A percentile compares a stretch with the other conserved stretches of the same genome.
phyloP scores from a whole-genome alignment of 2,888 invertebrate species.

The Melipona bicolor region DNA sequence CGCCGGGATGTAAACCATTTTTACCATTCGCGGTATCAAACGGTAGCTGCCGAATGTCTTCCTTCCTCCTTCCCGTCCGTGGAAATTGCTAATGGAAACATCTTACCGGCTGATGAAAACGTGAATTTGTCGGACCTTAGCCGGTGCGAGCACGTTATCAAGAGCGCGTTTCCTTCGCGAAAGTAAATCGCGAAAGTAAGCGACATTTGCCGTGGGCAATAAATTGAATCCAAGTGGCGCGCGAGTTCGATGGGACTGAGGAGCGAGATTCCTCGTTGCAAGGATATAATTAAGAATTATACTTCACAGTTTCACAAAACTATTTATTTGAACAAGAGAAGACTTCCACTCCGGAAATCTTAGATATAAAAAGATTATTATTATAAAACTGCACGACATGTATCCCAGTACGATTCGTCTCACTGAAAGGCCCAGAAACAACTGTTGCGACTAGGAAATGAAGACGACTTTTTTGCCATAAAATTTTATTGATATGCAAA shows the following conservation, averaged over 20 bases:
- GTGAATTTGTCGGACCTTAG: conserved; percentile 17
- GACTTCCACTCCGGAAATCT: too few relatives aligned
- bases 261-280: neutral
- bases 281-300: too few relatives aligned
- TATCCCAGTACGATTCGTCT: too few relatives aligned
- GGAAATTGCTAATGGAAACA: conserved; percentile 55
- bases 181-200: neutral
- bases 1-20: conserved; percentile 44
- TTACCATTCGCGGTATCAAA: conserved; percentile 26
- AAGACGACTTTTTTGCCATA: too few relatives aligned
- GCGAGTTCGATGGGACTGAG: neutral
- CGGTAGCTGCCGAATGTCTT: conserved; percentile 23
- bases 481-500: too few relatives aligned
- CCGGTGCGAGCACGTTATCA: conserved; percentile 10
- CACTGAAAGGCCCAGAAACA: too few relatives aligned
- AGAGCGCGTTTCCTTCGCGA: conserved; percentile 7
- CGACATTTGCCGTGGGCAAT: neutral
- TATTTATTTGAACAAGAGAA: too few relatives aligned
- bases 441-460: too few relatives aligned
- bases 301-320: too few relatives aligned
- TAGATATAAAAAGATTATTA: too few relatives aligned
- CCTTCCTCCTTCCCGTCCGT: neutral
- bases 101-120: conserved; percentile 45
- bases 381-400: too few relatives aligned
- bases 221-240: neutral